phyloP scores from a whole-genome alignment of 2,888 invertebrate species.

The Drosophila macrospina region DNA sequence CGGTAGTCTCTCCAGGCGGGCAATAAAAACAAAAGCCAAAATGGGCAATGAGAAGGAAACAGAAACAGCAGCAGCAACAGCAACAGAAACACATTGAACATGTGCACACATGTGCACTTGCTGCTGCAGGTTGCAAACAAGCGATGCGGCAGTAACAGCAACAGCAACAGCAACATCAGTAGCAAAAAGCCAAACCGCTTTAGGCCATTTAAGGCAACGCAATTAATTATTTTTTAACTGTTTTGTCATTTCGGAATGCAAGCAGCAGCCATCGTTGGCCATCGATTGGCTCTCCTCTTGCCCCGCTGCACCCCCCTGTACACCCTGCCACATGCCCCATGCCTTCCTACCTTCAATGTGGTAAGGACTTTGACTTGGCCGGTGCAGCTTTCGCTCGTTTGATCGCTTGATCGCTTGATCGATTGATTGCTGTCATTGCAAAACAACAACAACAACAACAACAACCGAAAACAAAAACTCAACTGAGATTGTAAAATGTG shows the following conservation, averaged over 20 bases:
- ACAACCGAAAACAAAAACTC: conserved; percentile 37
- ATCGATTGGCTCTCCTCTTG: conserved; percentile 63
- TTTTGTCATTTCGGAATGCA: conserved; percentile 85
- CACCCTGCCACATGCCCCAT: conserved; percentile 15
- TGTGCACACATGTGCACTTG: conserved; percentile 71
- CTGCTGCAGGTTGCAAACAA: conserved; percentile 71
- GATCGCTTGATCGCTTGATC: conserved; percentile 83
- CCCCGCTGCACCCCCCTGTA: conserved; percentile 3
- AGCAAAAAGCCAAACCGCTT: conserved; percentile 77
- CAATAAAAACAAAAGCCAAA: conserved; percentile 80
- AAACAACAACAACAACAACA: conserved; percentile 33
- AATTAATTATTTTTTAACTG: conserved; percentile 86
- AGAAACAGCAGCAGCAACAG: too few relatives aligned
- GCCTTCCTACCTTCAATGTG: conserved; percentile 38
- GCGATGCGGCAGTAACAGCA: conserved; percentile 42
- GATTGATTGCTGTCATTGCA: conserved; percentile 83
- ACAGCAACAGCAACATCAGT: conserved; percentile 27
- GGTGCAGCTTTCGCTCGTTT: conserved; percentile 80
- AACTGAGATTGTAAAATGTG: conserved; percentile 75
- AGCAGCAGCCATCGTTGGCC: conserved; percentile 76
- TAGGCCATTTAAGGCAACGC: conserved; percentile 85
- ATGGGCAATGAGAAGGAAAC: conserved; percentile 78
- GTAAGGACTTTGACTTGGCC: conserved; percentile 79
- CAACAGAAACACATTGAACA: conserved; percentile 69
- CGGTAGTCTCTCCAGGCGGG: conserved; percentile 64